Base-by-base conservation (phyloP, 1,140 invertebrate species). In the Diorhabda elongata region DNA sequence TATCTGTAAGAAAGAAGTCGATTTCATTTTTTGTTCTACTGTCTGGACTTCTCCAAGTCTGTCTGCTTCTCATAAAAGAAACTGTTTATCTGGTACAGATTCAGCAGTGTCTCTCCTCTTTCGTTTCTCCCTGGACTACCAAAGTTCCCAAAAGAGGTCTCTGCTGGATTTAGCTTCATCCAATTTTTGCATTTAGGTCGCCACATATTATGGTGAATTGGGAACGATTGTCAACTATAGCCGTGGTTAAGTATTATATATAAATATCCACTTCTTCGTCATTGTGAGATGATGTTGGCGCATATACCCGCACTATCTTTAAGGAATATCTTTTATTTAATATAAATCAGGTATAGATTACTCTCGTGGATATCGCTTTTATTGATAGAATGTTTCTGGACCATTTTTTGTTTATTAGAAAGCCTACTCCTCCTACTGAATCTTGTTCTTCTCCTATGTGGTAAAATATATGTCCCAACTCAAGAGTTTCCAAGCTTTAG, bases 181-280 rank as follows among this genome's bases (percentile, higher is more conserved):
- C 58, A n/a, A 60, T 26, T 26, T 60, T 60, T 60, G 58, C 58
- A 41, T 60, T 60, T 9, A 60, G 26, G 58, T 60, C 58, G 5
- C 58, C 2, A 6, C 7, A 9, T 26, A 60, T 26, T 41, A 60
- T 8, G 7, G 7, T 41, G 7, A 6, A 2, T 7, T 60, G 8
- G 8, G 58, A 26, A 26, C 0, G 26, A 26, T 1, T 26, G 26
- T 26, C 26, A 26, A 26, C 26, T 26, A 26, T 26, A 26, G 26
- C n/a, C n/a, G n/a, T n/a, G n/a, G n/a, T n/a, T n/a, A n/a, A n/a
- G n/a, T n/a, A n/a, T n/a, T n/a, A n/a, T n/a, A n/a, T n/a, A n/a
- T n/a, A n/a, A n/a, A n/a, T n/a, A n/a, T n/a, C n/a, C n/a, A n/a
- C n/a, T n/a, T n/a, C n/a, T n/a, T n/a, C n/a, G n/a, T n/a, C n/a